phyloP scores from a whole-genome alignment of 2,888 invertebrate genomes.

The Cremastobaeus sp. region DNA sequence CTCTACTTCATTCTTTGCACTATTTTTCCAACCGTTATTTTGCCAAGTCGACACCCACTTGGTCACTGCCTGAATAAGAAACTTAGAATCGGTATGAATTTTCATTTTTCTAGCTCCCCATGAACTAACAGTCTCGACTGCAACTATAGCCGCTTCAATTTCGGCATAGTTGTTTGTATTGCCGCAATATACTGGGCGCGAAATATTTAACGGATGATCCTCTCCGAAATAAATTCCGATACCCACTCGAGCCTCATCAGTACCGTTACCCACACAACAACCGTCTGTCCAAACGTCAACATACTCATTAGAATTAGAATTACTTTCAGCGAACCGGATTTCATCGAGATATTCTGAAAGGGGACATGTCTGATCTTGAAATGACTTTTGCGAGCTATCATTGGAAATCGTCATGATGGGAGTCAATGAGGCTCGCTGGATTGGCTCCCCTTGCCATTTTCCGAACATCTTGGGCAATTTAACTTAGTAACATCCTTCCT shows the following conservation, averaged over 20 bases:
- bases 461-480: too few relatives aligned
- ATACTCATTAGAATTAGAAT: too few relatives aligned
- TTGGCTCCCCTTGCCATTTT: too few relatives aligned
- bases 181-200: too few relatives aligned
- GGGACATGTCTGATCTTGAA: not conserved
- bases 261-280: slow-evolving; percentile 2
- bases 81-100: slow-evolving; percentile 18
- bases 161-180: too few relatives aligned
- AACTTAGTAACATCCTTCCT: too few relatives aligned
- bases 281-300: slow-evolving; percentile 8
- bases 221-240: slow-evolving; percentile 7
- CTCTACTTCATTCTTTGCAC: not conserved
- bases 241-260: not conserved
- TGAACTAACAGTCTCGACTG: not conserved
- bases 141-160: slow-evolving; percentile 5
- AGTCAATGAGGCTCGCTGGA: too few relatives aligned
- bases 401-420: too few relatives aligned
- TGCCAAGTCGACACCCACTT: slow-evolving; percentile 5
- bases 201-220: not conserved
- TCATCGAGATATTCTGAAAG: too few relatives aligned
- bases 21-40: slow-evolving; percentile 15
- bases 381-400: too few relatives aligned
- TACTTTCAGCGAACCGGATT: too few relatives aligned
- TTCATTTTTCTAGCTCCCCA: not conserved
- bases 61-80: slow-evolving; percentile 8